Conservation (phyloP, 1,140 invertebrate genomes). For the Leptestheria dahalacensis region DNA sequence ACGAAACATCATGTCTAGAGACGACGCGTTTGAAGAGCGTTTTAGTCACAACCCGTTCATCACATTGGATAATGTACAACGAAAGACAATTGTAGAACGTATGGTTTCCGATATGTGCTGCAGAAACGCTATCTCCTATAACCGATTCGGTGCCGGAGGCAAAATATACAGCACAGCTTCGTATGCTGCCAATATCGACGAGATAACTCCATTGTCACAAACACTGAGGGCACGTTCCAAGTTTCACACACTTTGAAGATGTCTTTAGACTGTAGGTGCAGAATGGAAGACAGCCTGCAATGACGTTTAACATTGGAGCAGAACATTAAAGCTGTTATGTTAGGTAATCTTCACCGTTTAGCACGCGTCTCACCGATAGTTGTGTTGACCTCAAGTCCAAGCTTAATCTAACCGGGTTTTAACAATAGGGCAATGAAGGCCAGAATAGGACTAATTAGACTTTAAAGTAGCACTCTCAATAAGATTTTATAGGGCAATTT, state of each 20-base stretch:
- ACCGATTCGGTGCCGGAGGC: neutral
- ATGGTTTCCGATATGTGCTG: neutral
- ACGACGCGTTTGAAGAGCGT: neutral
- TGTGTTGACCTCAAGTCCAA: too few species aligned
- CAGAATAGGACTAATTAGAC: too few species aligned
- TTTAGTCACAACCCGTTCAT: neutral
- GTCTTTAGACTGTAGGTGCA: neutral
- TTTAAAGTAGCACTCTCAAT: too few species aligned
- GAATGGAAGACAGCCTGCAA: neutral
- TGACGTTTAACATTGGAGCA: too few species aligned
- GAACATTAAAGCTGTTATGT: too few species aligned
- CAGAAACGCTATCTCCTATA: neutral
- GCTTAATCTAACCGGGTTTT: too few species aligned
- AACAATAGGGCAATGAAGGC: too few species aligned
- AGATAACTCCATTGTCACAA: neutral
- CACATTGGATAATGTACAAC: neutral
- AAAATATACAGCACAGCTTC: neutral
- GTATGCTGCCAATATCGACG: neutral
- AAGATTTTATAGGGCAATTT: too few species aligned
- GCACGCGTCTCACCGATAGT: too few species aligned
- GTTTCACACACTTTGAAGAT: neutral
- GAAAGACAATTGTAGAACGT: neutral
- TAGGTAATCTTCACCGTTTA: too few species aligned
- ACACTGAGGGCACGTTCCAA: neutral
- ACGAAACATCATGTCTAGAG: neutral